Evolutionary conservation across 2,113 vertebrate genomes (phyloP).

Genomic region (Daboia siamensis): DNA sequence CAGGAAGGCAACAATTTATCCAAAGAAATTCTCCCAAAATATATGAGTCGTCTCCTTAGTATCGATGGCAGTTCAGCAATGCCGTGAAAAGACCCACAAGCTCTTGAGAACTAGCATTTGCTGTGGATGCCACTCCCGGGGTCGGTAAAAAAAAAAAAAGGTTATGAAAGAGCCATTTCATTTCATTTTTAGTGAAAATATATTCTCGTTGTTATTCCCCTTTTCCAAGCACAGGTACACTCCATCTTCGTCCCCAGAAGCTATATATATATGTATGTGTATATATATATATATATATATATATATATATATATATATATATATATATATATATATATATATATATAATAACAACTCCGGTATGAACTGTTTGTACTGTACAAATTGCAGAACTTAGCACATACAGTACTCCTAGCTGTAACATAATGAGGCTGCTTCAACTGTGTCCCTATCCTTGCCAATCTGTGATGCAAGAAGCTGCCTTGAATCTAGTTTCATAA

Average conservation of each 20-base stretch:
- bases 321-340: too few species aligned
- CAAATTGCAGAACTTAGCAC: constrained; percentile 23
- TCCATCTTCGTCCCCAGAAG: neutral
- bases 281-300: too few species aligned
- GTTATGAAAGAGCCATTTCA: constrained; percentile 7
- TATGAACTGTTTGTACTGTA: neutral
- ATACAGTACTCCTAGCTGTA: neutral
- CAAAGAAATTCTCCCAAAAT: constrained; percentile 60
- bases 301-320: too few species aligned
- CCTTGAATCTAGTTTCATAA: constrained; percentile 63
- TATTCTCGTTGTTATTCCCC: constrained; percentile 13
- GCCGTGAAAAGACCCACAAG: constrained; percentile 38
- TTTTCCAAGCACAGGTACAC: constrained; percentile 17
- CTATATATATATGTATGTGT: neutral
- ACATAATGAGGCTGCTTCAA: constrained; percentile 49
- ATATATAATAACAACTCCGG: neutral
- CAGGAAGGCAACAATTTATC: constrained; percentile 75
- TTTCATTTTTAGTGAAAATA: constrained; percentile 32
- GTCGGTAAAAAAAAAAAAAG: neutral
- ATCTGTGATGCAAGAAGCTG: constrained; percentile 61
- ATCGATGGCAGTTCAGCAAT: constrained; percentile 31
- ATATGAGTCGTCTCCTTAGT: constrained; percentile 39
- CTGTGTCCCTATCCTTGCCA: constrained; percentile 52
- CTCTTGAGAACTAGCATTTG: constrained; percentile 34
- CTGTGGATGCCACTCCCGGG: neutral